phyloP scores from a whole-genome alignment of 2,797 vertebrate genomes.

The Gymnothorax reevesii region DNA sequence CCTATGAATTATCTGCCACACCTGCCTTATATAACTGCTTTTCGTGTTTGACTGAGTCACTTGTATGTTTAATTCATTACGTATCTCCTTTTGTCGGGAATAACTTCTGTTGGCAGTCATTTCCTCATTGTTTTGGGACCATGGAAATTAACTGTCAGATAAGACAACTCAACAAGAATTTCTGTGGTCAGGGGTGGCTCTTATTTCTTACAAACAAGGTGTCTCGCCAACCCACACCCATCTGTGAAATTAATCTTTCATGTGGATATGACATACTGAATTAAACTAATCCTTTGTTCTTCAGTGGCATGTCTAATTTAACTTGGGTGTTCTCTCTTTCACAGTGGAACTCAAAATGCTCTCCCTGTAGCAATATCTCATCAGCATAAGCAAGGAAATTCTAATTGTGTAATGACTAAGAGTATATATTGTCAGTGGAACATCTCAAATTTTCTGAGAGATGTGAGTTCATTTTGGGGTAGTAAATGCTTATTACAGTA shows the following conservation, averaged over 20 bases:
- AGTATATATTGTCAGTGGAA: background rate
- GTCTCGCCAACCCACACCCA: background rate
- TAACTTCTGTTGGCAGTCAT: background rate
- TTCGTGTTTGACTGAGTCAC: background rate
- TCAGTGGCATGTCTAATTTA: background rate
- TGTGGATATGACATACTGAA: background rate
- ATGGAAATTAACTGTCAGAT: background rate
- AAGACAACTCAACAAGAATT: too few species aligned
- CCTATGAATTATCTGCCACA: background rate
- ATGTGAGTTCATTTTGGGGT: background rate
- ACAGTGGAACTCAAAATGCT: background rate
- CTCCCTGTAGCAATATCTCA: conserved; percentile 18
- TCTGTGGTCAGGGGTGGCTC: background rate
- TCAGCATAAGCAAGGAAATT: background rate
- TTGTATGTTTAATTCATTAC: background rate
- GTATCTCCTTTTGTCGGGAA: background rate
- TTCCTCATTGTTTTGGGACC: background rate
- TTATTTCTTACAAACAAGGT: background rate
- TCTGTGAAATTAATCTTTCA: background rate
- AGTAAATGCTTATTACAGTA: background rate
- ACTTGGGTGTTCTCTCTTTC: background rate
- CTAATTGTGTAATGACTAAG: background rate
- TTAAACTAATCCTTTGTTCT: background rate
- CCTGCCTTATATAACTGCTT: background rate
- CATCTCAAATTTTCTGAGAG: too few species aligned